These are phyloP conservation scores for Phrixothrix hirtus DNA, from an alignment of 2,888 invertebrate genomes.

Conservation along the genomic window DNA sequence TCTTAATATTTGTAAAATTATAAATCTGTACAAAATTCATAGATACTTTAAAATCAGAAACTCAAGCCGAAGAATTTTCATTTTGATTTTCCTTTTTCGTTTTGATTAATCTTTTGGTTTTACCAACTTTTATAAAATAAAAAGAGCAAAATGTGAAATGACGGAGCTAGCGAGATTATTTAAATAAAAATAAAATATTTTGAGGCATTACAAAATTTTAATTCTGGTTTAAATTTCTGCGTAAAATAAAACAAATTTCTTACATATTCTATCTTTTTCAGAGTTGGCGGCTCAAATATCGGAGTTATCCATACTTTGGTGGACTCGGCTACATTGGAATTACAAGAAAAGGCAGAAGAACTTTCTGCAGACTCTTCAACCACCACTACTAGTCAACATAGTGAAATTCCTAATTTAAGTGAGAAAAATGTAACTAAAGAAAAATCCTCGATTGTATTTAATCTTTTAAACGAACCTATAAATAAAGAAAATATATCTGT, in stretches of 20 bases:
- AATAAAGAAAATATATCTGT: conserved; percentile 19
- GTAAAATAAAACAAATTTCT: neutral
- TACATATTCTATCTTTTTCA: too few relatives aligned
- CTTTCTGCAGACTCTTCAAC: conserved; percentile 38
- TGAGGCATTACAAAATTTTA: neutral
- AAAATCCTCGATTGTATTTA: conserved; percentile 11
- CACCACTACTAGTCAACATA: conserved; percentile 21
- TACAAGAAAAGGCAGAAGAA: conserved; percentile 61
- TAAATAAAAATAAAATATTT: neutral
- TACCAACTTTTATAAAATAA: too few relatives aligned
- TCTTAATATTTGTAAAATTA: too few relatives aligned
- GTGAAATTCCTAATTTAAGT: conserved; percentile 38
- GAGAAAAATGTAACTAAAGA: conserved; percentile 18
- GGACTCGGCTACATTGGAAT: conserved; percentile 64
- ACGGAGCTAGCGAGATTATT: too few relatives aligned
- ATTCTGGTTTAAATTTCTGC: neutral
- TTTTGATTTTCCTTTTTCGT: too few relatives aligned
- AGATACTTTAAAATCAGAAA: too few relatives aligned
- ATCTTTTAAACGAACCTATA: conserved; percentile 12
- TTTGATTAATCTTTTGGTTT: too few relatives aligned
- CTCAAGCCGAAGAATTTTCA: too few relatives aligned
- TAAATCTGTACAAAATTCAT: too few relatives aligned
- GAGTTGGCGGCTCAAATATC: conserved; percentile 67
- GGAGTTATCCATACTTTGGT: conserved; percentile 63
- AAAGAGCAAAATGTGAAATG: too few relatives aligned